Evolutionary conservation across 2,113 vertebrate species (phyloP), one percentile per base, ranked within the genome.

Genomic region (Lycaon pictus): DNA sequence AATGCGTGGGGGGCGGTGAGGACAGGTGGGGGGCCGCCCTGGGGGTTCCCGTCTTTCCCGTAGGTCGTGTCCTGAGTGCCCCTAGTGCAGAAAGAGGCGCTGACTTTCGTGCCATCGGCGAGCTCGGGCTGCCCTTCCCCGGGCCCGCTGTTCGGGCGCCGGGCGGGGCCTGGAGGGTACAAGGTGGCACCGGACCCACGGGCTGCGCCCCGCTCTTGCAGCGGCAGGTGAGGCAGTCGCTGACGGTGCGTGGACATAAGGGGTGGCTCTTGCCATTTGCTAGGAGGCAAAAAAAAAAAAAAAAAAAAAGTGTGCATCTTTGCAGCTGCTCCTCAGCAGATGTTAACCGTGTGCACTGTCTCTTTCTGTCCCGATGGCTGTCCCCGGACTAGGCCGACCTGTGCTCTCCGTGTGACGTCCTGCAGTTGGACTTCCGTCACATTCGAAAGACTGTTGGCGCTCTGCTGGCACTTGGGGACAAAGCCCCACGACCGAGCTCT

Each of bases 341-440:
- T 98, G 98, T 98, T 99, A 99, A 99, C 98, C 91, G 98, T 98
- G 95, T 99, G 98, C 98, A 98, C 97, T 98, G 98, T 98, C 98
- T 99, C 98, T 99, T 98, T 99, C 98, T 99, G 98, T 99, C 98
- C 99, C 98, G 97, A 98, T 89, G 98, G 98, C 98, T 99, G 98
- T 98, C 98, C 98, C 99, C 84, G 98, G 98, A 97, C 97, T 99
- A 99, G 99, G 99, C 99, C 90, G 99, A 99, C 98, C 99, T 99
- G 98, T 99, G 99, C 99, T 99, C 99, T 98, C 99, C 99, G 94
- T 99, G 99, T 98, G 99, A 99, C 99, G 99, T 99, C 99, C 99
- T 99, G 98, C 99, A 99, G 98, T 99, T 99, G 98, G 99, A 99
- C 97, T 99, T 99, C 98, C 99, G 98, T 98, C 99, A 99, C 80